Conservation (phyloP, 1,140 invertebrate genomes). For the Bilobella aurantiaca region DNA sequence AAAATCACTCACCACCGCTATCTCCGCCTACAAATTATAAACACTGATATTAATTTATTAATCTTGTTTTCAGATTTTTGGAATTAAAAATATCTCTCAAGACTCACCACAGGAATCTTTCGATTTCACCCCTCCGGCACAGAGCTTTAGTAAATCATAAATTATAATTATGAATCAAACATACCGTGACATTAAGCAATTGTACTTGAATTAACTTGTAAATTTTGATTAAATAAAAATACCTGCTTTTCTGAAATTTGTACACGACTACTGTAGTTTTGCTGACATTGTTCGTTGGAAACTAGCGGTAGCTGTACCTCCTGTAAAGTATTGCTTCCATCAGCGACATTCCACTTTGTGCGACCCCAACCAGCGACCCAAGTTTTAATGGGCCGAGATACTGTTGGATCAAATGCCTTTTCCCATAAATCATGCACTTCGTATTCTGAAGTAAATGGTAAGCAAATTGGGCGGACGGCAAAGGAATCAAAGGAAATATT, state of each 20-base stretch:
- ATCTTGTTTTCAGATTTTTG: conserved; percentile 2
- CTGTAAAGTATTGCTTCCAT: conserved; percentile 20
- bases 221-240: background rate
- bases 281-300: conserved; percentile 26
- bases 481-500: conserved; percentile 26
- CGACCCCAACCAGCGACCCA: conserved; percentile 22
- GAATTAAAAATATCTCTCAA: background rate
- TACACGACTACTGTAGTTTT: conserved; percentile 20
- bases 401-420: background rate
- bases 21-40: conserved; percentile 46
- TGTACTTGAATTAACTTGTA: background rate
- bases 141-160: too few relatives aligned
- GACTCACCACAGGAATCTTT: conserved; percentile 22
- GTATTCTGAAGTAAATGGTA: conserved; percentile 18
- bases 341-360: conserved; percentile 24
- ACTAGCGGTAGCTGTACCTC: conserved; percentile 23
- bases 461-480: conserved; percentile 24
- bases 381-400: background rate
- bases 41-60: background rate
- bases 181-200: conserved; percentile 5
- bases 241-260: conserved; percentile 22
- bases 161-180: background rate
- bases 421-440: background rate
- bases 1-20: conserved; percentile 50
- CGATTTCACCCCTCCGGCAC: conserved; percentile 22